Base-by-base conservation (phyloP, 2,797 vertebrate genomes). In the Clarias platycephalus region DNA sequence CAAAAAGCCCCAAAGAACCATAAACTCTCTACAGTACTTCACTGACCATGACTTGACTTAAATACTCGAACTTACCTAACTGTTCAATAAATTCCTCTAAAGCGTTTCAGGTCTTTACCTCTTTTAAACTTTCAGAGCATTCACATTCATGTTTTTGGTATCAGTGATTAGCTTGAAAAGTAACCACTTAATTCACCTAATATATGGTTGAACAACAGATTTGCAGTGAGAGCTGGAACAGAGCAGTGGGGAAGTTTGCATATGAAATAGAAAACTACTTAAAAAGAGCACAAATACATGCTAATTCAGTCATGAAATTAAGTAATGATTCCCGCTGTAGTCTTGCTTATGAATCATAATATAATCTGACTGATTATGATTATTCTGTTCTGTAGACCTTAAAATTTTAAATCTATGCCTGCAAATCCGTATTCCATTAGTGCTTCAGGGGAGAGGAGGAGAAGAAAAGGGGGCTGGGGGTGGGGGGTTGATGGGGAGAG, bases 311-410 rank as follows among this genome's bases (percentile, higher is more conserved):
- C 89, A 90, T 91, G 93, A 93, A 92, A 93, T 92, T 91, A 93
- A 92, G 90, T 93, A 93, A 93, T 93, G 71, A 91, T 93, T 93
- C 91, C 91, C 86, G 78, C 82, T 83, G 91, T 85, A 90, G 83
- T 85, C 87, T 90, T 89, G 93, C 92, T 94, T 93, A 94, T 93
- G 93, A 94, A 94, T 93, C 93, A 92, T 94, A 94, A 95, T 94
- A 90, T 93, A 93, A 95, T 92, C 92, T 92, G 93, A 94, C 91
- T 92, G 92, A 93, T 94, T 94, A 94, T 94, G 93, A 93, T 94
- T 93, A 94, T 94, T 92, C 93, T 94, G 94, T 94, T 95, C 94
- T 91, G 89, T 92, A 92, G 93, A 94, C 93, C 94, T 93, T 90
- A 94, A 93, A 92, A 92, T 92, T 92, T 91, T 92, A 90, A 93